Percentiles rank a stretch among this genome's conserved stretches.
Conservation (phyloP, 1,140 invertebrate species). For the Drosophila trapezifrons region DNA sequence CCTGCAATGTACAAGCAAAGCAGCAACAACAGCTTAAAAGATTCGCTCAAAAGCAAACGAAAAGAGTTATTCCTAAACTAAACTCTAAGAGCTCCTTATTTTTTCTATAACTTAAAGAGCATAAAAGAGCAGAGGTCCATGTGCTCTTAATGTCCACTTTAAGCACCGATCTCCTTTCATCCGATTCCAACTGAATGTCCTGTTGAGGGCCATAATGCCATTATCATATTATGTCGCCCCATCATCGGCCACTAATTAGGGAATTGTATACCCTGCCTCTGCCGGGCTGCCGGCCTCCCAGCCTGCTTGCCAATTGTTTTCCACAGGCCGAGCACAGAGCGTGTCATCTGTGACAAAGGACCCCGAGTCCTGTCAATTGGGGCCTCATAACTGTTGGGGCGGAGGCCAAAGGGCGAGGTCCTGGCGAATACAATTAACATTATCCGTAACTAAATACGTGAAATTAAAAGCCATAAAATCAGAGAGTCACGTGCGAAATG, state of each 20-base stretch:
- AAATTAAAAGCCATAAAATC: constrained; percentile 83
- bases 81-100: too few species aligned
- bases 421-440: constrained; percentile 74
- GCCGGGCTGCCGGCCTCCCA: too few species aligned
- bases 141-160: neutral
- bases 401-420: neutral
- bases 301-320: constrained; percentile 24
- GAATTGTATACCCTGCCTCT: constrained; percentile 17
- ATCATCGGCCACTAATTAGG: constrained; percentile 35
- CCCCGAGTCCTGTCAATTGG: constrained; percentile 25
- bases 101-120: neutral
- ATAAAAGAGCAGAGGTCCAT: neutral
- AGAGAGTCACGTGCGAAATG: constrained; percentile 81
- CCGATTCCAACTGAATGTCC: constrained; percentile 2
- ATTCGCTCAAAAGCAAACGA: too few species aligned
- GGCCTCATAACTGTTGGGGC: constrained; percentile 12
- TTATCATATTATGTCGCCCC: constrained; percentile 13
- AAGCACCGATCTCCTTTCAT: neutral
- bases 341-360: constrained; percentile 30
- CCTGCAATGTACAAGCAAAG: too few species aligned
- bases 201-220: constrained; percentile 12
- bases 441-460: constrained; percentile 80
- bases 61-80: too few species aligned
- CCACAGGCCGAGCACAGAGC: constrained; percentile 1
- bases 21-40: too few species aligned